These are phyloP conservation scores for Brachionus rotundiformis DNA, from an alignment of 1,140 invertebrate species.

Conservation along the genomic window DNA sequence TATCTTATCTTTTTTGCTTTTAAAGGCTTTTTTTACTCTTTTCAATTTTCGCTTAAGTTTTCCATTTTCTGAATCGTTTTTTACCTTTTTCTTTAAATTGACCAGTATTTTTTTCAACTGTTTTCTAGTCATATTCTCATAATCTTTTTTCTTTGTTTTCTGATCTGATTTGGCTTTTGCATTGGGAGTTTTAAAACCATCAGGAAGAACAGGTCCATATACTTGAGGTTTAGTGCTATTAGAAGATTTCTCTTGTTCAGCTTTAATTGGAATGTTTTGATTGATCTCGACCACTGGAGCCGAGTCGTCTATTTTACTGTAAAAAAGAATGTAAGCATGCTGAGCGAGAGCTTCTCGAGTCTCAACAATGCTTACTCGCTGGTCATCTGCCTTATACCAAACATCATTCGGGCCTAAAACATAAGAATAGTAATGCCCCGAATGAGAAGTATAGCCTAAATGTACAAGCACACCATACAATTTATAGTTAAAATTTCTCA, in stretches of 20 bases:
- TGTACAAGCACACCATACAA: constrained; percentile 52
- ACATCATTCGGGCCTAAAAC: constrained; percentile 23
- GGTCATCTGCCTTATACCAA: constrained; percentile 51
- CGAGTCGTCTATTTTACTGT: constrained; percentile 21
- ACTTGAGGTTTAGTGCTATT: not conserved
- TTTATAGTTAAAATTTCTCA: constrained; percentile 8
- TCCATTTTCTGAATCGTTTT: not conserved
- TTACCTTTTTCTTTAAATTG: not conserved
- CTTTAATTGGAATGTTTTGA: constrained; percentile 19
- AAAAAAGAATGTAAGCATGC: constrained; percentile 49
- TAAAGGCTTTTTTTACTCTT: constrained; percentile 10
- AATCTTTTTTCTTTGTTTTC: not conserved
- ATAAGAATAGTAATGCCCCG: constrained; percentile 50
- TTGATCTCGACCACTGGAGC: not conserved
- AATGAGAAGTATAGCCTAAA: constrained; percentile 25
- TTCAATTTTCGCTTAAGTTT: constrained; percentile 36
- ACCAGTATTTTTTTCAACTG: constrained; percentile 10
- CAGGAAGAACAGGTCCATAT: not conserved
- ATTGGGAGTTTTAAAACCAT: not conserved
- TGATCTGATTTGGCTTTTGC: not conserved
- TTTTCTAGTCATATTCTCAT: constrained; percentile 3
- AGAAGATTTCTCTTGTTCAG: not conserved
- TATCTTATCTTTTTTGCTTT: not conserved
- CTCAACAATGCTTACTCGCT: not conserved
- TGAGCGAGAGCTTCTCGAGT: constrained; percentile 7